phyloP scores from a whole-genome alignment of 2,888 invertebrate species.

The Hyles lineata region DNA sequence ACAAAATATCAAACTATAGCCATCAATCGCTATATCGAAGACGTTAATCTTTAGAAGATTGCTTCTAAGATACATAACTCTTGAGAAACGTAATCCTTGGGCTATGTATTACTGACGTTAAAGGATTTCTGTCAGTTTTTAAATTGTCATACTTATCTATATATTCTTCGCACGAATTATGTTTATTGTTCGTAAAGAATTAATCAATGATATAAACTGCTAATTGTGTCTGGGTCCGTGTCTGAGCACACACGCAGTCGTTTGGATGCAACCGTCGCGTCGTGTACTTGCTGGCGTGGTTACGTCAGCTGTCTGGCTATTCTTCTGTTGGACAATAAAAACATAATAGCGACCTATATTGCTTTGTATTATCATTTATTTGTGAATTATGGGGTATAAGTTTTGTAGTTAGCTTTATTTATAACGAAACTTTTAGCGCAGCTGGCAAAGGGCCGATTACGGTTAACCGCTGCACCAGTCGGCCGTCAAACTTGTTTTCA shows the following conservation, averaged over 20 bases:
- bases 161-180: neutral
- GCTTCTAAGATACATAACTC: too few relatives aligned
- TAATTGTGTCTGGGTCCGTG: neutral
- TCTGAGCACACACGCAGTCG: neutral
- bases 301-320: conserved; percentile 24
- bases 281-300: neutral
- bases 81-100: too few relatives aligned
- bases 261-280: conserved; percentile 13
- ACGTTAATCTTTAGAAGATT: too few relatives aligned
- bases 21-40: too few relatives aligned
- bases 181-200: neutral
- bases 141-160: neutral
- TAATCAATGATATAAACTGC: neutral
- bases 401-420: too few relatives aligned
- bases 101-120: too few relatives aligned
- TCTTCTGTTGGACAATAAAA: neutral
- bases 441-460: too few relatives aligned
- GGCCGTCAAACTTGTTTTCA: too few relatives aligned
- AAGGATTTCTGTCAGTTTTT: neutral
- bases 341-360: neutral
- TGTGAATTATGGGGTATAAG: too few relatives aligned
- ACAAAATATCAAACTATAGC: too few relatives aligned
- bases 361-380: too few relatives aligned
- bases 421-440: neutral
- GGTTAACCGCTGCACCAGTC: too few relatives aligned